Evolutionary conservation across 2,888 invertebrate species (phyloP), one percentile per base, ranked within the genome.

Genomic region (Ernsta delagoae): DNA sequence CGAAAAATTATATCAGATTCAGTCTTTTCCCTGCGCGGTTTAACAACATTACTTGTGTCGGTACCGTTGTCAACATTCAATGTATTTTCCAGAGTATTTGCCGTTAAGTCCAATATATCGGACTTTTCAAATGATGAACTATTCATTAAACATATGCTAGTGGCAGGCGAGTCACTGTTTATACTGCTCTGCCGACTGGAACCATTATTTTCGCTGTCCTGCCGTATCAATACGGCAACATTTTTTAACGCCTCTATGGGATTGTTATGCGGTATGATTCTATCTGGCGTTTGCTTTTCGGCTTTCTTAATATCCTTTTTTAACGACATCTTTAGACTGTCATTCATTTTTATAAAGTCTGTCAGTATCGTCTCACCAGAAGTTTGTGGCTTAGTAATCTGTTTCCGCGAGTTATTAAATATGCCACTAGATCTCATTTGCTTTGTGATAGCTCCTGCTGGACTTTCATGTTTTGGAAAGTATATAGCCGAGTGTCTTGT

Each of bases 1-100:
- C 96, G 94, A 83, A 97, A 95, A 79, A 97, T 96, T 84, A 97
- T 97, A 88, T 97, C 97, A 72, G 97, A 97, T 92, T 98, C 97
- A 83, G 97, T 98, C 94, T 97, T 97, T 95, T 98, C 97, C 80
- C 97, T 94, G 81, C 97, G 95, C 63, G 97, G 97, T 80, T 95
- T 94, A 77, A 96, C 84, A 75, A 95, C 90, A 81, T 74, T 81
- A 80, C 74, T 81, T 5, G 81, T 60, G 65, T 85, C 84, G 79
- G 85, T 80, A 80, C 87, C 74, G 68, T 78, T 74, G 72, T 82
- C 75, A 71, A 74, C 72, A 43, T 70, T 71, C 6, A 73, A 65
- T 65, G 84, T 82, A 79, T 79, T 87, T 76, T 92, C 88, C 43
- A 89, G 73, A 4, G 87, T 84, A 72, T 85, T 78, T 5, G 86